A percentile compares a stretch with the other conserved stretches of the same genome.
These are phyloP conservation scores for Myiagra hebetior DNA, from an alignment of 2,113 vertebrate genomes.

Conservation along the genomic window DNA sequence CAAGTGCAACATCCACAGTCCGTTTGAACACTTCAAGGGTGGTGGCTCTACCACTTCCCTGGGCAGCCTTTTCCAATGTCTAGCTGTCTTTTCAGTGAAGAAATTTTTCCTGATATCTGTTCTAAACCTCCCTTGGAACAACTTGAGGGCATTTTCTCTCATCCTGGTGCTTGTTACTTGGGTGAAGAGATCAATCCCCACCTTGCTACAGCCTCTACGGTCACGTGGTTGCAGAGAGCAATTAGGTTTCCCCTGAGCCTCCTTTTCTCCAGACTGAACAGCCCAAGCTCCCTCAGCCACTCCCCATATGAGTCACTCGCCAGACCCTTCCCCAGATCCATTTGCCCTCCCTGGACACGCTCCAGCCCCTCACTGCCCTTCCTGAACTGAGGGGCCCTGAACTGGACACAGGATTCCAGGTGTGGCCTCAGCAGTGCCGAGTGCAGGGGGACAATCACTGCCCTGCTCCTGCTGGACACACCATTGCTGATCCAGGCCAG, in stretches of 20 bases:
- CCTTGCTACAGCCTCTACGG: neutral
- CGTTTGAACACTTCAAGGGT: neutral
- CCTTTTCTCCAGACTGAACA: neutral
- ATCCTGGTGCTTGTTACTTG: neutral
- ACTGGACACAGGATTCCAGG: neutral
- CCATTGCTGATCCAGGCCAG: neutral
- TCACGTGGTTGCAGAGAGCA: neutral
- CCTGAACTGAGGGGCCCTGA: neutral
- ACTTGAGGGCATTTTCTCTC: neutral
- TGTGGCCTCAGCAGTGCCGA: neutral
- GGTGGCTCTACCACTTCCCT: neutral
- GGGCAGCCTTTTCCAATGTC: neutral
- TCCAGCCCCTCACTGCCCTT: neutral
- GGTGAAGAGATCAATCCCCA: neutral
- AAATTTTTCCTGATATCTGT: neutral
- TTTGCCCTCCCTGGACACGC: neutral
- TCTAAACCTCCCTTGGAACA: neutral
- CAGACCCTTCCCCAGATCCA: neutral
- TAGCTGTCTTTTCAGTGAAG: neutral
- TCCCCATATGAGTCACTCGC: neutral
- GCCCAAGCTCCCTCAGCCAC: neutral
- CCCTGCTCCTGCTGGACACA: neutral
- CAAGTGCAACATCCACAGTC: neutral
- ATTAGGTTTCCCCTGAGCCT: neutral
- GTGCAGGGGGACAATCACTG: too few species aligned